phyloP scores from a whole-genome alignment of 2,888 invertebrate species.

The Lamellibrachia columna region DNA sequence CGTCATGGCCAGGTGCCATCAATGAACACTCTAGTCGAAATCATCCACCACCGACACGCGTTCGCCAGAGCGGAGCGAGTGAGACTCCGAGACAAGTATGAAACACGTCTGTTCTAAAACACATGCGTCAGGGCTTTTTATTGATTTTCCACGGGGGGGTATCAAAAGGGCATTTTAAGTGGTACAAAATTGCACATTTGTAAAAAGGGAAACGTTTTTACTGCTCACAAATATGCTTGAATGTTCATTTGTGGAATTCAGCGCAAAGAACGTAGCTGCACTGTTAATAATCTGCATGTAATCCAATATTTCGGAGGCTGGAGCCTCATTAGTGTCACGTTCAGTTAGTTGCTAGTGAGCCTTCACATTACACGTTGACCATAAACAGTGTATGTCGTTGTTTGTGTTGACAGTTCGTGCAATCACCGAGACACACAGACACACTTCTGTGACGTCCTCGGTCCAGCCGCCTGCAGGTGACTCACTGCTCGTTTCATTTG shows the following conservation, averaged over 20 bases:
- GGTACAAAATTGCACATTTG: background rate
- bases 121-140: background rate
- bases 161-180: background rate
- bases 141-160: background rate
- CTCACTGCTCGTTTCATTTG: background rate
- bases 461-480: background rate
- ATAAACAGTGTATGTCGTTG: no score
- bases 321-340: no score
- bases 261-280: no score
- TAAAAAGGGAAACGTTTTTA: no score
- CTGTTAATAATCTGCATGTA: no score
- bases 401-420: background rate
- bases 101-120: background rate
- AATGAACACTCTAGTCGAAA: slow-evolving; percentile 16
- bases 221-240: no score
- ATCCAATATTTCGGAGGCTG: no score
- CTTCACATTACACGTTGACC: background rate
- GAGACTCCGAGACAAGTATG: background rate
- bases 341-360: background rate
- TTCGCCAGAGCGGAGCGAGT: background rate
- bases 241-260: no score
- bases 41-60: background rate
- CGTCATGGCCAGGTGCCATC: background rate
- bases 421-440: background rate
- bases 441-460: slow-evolving; percentile 1